Evolutionary conservation across 1,140 invertebrate genomes (phyloP).

Genomic region (Temnothorax nylanderi): DNA sequence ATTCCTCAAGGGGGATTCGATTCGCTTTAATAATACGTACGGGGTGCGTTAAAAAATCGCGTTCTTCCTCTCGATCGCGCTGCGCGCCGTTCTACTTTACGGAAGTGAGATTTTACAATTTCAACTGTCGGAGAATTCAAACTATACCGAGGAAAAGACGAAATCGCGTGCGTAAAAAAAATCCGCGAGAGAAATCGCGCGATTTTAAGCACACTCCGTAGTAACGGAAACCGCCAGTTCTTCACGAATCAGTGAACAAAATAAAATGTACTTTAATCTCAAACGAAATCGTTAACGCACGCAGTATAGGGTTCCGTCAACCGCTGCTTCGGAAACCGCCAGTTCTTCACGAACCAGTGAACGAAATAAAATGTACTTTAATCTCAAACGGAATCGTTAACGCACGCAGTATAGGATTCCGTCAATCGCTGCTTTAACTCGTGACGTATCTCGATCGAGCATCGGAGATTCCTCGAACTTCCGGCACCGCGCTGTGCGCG

Average conservation of each 20-base stretch:
- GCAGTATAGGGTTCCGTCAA: neutral
- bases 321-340: constrained; percentile 6
- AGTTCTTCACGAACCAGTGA: neutral
- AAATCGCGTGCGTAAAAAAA: neutral
- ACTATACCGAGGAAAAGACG: neutral
- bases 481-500: neutral
- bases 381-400: constrained; percentile 3
- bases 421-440: constrained; percentile 27
- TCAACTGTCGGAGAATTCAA: too few species aligned
- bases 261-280: constrained; percentile 5
- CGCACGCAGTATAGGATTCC: neutral
- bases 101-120: neutral
- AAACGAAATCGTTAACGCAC: constrained; percentile 21
- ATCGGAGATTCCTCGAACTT: neutral
- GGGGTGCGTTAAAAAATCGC: neutral
- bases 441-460: constrained; percentile 17
- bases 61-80: neutral
- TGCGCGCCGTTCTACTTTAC: too few species aligned
- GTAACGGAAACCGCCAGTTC: neutral
- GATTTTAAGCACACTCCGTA: neutral
- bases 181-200: neutral
- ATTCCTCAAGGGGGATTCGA: neutral
- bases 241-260: neutral
- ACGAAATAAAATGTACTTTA: neutral
- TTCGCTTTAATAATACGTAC: neutral